Evolutionary conservation across 2,888 invertebrate genomes (phyloP).

Genomic region (Phalera bucephala): DNA sequence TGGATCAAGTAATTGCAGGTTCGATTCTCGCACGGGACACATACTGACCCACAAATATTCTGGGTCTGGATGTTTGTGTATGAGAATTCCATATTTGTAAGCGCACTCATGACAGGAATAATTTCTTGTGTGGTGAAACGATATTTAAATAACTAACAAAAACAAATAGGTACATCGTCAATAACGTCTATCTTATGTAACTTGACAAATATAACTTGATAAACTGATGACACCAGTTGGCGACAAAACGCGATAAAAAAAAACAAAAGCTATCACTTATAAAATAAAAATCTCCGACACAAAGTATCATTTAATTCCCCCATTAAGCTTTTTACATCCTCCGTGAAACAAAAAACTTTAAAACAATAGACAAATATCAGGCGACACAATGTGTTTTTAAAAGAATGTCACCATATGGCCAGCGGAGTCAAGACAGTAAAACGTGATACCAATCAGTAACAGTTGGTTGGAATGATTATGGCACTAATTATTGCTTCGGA

Average conservation of each 20-base stretch:
- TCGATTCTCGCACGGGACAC: no score
- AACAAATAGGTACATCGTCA: no score
- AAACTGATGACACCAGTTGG: background rate
- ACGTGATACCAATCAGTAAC: conserved; percentile 56
- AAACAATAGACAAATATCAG: conserved; percentile 33
- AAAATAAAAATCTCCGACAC: conserved; percentile 8
- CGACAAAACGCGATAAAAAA: background rate
- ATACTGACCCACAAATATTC: no score
- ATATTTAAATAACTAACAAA: no score
- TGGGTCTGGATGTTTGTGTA: no score
- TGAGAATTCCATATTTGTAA: no score
- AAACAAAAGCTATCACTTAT: conserved; percentile 5
- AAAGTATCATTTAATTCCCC: conserved; percentile 22
- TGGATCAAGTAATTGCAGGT: no score
- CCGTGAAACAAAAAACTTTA: conserved; percentile 21
- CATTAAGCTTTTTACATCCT: conserved; percentile 24
- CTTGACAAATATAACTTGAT: background rate
- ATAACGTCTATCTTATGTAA: no score
- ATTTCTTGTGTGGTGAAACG: no score
- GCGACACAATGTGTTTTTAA: conserved; percentile 39
- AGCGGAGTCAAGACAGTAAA: conserved; percentile 48
- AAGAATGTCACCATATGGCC: conserved; percentile 64
- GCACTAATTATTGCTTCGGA: conserved; percentile 23
- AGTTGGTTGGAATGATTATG: conserved; percentile 52
- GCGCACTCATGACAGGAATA: no score